phyloP scores from a whole-genome alignment of 1,140 invertebrate species.

The Drosophila neocordata region DNA sequence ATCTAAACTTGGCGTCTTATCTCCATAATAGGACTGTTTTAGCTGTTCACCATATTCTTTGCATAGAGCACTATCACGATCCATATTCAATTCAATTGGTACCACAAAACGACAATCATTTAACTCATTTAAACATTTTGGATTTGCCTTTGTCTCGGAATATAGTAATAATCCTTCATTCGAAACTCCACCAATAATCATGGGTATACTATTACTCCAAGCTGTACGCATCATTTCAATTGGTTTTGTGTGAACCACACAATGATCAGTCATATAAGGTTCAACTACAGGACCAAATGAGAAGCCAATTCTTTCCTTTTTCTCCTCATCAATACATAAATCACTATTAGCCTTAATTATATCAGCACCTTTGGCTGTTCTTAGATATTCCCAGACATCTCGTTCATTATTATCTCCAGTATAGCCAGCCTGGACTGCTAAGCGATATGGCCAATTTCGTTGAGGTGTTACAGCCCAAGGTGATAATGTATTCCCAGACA shows the following conservation, averaged over 20 bases:
- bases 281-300: slow-evolving; percentile 82
- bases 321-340: slow-evolving; percentile 72
- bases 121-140: slow-evolving; percentile 74
- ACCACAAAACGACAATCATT: slow-evolving; percentile 76
- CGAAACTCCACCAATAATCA: slow-evolving; percentile 82
- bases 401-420: slow-evolving; percentile 74
- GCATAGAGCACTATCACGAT: slow-evolving; percentile 71
- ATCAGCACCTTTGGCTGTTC: slow-evolving; percentile 87
- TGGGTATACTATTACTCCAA: slow-evolving; percentile 82
- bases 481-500: slow-evolving; percentile 85
- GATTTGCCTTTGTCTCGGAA: slow-evolving; percentile 72
- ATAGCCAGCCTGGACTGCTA: slow-evolving; percentile 75
- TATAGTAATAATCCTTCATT: slow-evolving; percentile 82
- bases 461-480: slow-evolving; percentile 80
- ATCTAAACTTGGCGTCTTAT: slow-evolving; percentile 76
- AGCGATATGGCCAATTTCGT: slow-evolving; percentile 72
- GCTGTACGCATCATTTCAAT: slow-evolving; percentile 80
- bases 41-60: slow-evolving; percentile 75
- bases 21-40: slow-evolving; percentile 66
- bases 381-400: slow-evolving; percentile 82
- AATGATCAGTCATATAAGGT: slow-evolving; percentile 68
- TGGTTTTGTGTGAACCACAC: slow-evolving; percentile 75
- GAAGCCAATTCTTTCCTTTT: slow-evolving; percentile 71
- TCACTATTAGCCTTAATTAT: slow-evolving; percentile 83
- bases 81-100: slow-evolving; percentile 75